Evolutionary conservation across 2,888 invertebrate genomes (phyloP), one percentile per base, ranked within the genome.

Genomic region (Drosophila kambysellisi): DNA sequence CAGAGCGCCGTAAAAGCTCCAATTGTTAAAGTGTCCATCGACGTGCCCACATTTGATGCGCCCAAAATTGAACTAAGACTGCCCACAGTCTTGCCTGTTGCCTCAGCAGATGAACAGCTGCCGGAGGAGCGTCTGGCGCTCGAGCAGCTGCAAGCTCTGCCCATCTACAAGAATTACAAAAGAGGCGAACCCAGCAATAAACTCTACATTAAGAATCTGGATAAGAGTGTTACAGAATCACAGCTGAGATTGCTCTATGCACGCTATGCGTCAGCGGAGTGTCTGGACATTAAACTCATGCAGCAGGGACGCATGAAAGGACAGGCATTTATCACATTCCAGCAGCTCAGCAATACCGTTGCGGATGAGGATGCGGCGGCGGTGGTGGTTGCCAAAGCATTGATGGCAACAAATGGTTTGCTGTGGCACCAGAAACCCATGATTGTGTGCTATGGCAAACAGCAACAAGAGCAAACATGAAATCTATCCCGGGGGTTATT

Each of bases 231-330:
- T 0, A 95, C 95, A n/a, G 95, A 95, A 57, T 94, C 95, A 81
- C 97, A 97, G 93, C 93, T 98, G 6, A 95, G 95, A 82, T 95
- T 95, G 79, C 96, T 98, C 76, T 98, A 96, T 91, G 95, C 95
- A 70, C 94, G 96, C 60, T 98, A 96, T 90, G 91, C 94, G 4
- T 91, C 93, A 4, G 67, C 72, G 8, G 81, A 84, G 11, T 93
- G 94, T 58, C 95, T 95, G 92, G 95, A 95, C 92, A 95, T 98
- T 6, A 95, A 97, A 82, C 94, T 98, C 17, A 97, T 99, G 98
- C 97, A 97, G 91, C 97, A 98, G 92, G 99, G 99, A 1, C 95
- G 98, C 89, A 98, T 99, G 98, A 99, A 98, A 93, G 98, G 98
- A 0, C 99, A 99, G 93, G 98, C 98, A 0, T 99, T 99, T 94